Evolutionary conservation across 2,797 vertebrate species (phyloP).

Genomic region (Sebastiscus tertius): DNA sequence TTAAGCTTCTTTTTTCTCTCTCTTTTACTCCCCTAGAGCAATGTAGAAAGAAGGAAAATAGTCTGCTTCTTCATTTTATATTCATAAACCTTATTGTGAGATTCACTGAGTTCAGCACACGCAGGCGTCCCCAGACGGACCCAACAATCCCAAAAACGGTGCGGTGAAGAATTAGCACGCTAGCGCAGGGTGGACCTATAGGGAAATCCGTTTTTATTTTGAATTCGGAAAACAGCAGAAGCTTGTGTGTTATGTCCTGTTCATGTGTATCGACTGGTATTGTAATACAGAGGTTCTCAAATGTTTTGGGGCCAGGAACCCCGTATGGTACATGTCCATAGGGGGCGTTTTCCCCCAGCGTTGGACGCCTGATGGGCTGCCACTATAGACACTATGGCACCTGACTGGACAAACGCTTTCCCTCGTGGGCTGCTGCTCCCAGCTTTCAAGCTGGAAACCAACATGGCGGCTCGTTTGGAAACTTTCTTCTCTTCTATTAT

Average conservation of each 20-base stretch:
- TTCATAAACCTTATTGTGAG: conserved; percentile 26
- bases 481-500: too few species aligned
- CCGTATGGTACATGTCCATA: too few species aligned
- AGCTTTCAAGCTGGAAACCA: too few species aligned
- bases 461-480: too few species aligned
- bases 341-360: too few species aligned
- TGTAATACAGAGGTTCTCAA: too few species aligned
- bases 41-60: conserved; percentile 15
- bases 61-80: conserved; percentile 12
- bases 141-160: conserved; percentile 8
- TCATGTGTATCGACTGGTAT: neutral
- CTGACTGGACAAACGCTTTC: too few species aligned
- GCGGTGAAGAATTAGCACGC: conserved; percentile 17
- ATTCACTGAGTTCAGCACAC: conserved; percentile 1
- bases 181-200: neutral
- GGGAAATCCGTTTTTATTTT: conserved; percentile 15
- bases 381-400: too few species aligned
- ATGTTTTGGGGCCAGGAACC: too few species aligned
- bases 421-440: too few species aligned
- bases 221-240: neutral
- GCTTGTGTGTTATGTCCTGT: neutral
- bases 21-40: neutral
- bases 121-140: conserved; percentile 9
- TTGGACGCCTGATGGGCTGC: too few species aligned
- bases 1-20: neutral